These are phyloP conservation scores for human DNA, from an alignment of 2,113 vertebrate species.

Conservation along the genomic window DNA sequence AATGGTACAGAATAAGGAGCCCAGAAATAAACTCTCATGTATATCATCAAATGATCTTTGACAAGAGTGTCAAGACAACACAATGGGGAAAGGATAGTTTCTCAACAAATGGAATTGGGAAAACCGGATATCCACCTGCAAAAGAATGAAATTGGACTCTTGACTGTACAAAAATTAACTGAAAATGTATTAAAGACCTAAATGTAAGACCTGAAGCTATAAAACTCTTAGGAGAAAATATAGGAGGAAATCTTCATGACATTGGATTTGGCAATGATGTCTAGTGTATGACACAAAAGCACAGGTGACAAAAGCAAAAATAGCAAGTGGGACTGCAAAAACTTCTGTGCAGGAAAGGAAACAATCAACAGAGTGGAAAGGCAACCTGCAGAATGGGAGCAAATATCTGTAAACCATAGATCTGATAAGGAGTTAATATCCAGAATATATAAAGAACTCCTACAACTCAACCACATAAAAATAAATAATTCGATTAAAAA, in stretches of 20 bases:
- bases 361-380: neutral
- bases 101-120: neutral
- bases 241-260: neutral
- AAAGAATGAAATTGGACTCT: neutral
- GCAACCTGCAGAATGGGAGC: neutral
- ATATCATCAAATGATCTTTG: neutral
- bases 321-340: neutral
- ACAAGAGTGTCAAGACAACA: neutral
- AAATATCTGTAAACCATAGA: neutral
- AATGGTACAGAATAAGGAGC: neutral
- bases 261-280: neutral
- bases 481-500: neutral
- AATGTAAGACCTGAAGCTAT: neutral
- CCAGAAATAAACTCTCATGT: neutral
- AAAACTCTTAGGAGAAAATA: neutral
- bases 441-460: neutral
- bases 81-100: neutral
- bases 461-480: neutral
- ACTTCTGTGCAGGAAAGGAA: neutral
- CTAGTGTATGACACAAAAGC: neutral
- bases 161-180: neutral
- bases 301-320: neutral
- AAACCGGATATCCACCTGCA: neutral
- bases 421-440: neutral
- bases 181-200: neutral